A percentile compares a stretch with the other conserved stretches of the same genome.
phyloP scores from a whole-genome alignment of 2,888 invertebrate genomes.

The Phytoseiulus persimilis region DNA sequence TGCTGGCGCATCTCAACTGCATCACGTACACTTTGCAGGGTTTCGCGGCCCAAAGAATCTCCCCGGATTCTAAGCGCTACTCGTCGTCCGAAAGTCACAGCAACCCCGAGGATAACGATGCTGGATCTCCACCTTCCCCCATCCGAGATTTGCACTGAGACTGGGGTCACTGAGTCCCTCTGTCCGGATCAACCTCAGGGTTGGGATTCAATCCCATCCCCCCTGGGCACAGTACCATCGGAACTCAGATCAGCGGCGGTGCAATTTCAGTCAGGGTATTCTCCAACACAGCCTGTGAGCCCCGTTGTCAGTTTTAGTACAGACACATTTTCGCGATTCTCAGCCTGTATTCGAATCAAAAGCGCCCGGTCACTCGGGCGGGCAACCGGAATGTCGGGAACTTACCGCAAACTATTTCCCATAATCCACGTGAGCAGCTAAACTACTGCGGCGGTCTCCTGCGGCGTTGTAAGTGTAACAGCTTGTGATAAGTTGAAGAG shows the following conservation, averaged over 20 bases:
- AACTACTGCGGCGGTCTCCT: background rate
- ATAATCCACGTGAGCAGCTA: background rate
- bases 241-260: no score
- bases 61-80: conserved; percentile 14
- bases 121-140: conserved; percentile 11
- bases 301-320: no score
- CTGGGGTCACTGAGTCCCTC: no score
- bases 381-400: background rate
- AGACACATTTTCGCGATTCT: no score
- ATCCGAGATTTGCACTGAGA: conserved; percentile 16
- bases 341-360: no score
- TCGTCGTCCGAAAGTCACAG: conserved; percentile 33
- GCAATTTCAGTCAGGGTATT: no score
- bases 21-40: conserved; percentile 33
- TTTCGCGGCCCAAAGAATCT: background rate
- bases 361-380: background rate
- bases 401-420: background rate
- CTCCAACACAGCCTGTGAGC: no score
- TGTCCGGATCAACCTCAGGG: background rate
- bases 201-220: background rate
- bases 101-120: conserved; percentile 17
- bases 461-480: background rate
- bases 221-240: no score
- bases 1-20: conserved; percentile 34
- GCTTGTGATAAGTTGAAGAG: background rate